Evolutionary conservation across 2,888 invertebrate genomes (phyloP).

Genomic region (Iselma pallidipennis): DNA sequence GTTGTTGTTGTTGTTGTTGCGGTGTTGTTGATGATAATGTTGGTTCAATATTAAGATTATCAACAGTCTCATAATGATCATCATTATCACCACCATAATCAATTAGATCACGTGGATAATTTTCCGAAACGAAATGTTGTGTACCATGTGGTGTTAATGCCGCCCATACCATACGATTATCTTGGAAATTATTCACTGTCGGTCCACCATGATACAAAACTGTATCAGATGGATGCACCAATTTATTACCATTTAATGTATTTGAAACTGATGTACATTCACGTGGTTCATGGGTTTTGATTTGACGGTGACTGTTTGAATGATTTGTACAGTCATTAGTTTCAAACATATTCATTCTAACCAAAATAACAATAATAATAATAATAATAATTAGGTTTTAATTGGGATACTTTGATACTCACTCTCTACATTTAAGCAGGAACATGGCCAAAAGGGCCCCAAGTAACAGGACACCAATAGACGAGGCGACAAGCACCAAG

Average conservation of each 20-base stretch:
- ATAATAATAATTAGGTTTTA: not conserved
- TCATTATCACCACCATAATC: conserved; percentile 57
- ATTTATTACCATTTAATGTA: conserved; percentile 49
- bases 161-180: conserved; percentile 68
- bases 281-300: conserved; percentile 54
- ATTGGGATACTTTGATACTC: conserved; percentile 53
- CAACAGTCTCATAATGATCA: conserved; percentile 74
- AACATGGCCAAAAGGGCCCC: conserved; percentile 78
- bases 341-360: conserved; percentile 62
- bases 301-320: conserved; percentile 51
- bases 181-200: conserved; percentile 37
- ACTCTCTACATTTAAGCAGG: conserved; percentile 84
- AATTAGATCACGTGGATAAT: conserved; percentile 62
- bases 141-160: conserved; percentile 82
- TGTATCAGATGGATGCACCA: conserved; percentile 50
- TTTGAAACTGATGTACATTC: conserved; percentile 54
- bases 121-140: conserved; percentile 73
- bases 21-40: conserved; percentile 20
- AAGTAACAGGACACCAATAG: conserved; percentile 77
- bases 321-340: conserved; percentile 60
- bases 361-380: conserved; percentile 12
- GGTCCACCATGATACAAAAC: conserved; percentile 47
- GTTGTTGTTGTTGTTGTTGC: not conserved
- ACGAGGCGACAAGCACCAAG: conserved; percentile 76
- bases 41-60: conserved; percentile 46